Conservation (phyloP, 2,113 vertebrate genomes). For the Syngnathus floridae region DNA sequence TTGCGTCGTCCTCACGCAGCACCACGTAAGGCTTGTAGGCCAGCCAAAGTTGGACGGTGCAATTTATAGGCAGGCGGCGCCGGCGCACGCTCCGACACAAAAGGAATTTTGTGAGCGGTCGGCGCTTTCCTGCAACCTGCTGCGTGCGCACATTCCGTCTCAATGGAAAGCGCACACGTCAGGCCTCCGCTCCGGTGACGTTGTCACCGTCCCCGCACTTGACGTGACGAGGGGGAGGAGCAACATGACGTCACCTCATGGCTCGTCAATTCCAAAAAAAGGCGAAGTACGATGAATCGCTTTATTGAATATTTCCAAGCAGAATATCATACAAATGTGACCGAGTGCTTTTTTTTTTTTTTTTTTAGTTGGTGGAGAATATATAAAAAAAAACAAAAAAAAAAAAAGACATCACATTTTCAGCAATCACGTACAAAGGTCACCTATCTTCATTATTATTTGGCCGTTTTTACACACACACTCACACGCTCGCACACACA, state of each 20-base stretch:
- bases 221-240: background rate
- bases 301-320: constrained; percentile 68
- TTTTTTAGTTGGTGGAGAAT: constrained; percentile 41
- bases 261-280: background rate
- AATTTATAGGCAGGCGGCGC: constrained; percentile 68
- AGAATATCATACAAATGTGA: constrained; percentile 62
- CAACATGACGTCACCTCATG: background rate
- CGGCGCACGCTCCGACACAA: constrained; percentile 49
- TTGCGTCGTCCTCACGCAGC: constrained; percentile 78
- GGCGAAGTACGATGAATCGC: constrained; percentile 31
- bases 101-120: constrained; percentile 66
- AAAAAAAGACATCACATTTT: constrained; percentile 56
- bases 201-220: background rate
- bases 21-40: constrained; percentile 52
- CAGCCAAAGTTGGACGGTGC: constrained; percentile 61
- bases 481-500: background rate
- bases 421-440: constrained; percentile 61
- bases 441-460: constrained; percentile 32
- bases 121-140: constrained; percentile 58
- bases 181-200: background rate
- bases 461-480: constrained; percentile 52
- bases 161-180: constrained; percentile 77
- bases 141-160: constrained; percentile 72
- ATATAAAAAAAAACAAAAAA: constrained; percentile 9
- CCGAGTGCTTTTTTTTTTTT: constrained; percentile 37